Evolutionary conservation across 2,888 invertebrate species (phyloP), one percentile per base, ranked within the genome.

Genomic region (Cryptocephalus moraei): DNA sequence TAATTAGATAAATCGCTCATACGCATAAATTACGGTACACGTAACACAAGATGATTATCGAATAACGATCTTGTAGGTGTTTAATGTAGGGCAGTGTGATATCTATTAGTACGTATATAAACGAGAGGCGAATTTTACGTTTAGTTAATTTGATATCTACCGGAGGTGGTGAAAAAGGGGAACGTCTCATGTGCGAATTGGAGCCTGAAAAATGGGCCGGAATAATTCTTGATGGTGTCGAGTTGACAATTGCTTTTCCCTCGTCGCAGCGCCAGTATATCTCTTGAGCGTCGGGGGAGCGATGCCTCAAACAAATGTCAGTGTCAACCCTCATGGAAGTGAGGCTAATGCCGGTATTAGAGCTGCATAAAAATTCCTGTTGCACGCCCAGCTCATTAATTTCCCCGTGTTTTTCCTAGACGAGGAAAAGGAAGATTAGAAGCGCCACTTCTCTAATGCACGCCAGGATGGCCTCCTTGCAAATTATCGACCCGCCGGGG

Each of bases 221-320:
- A 56, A 68, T 69, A 67, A 69, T 60, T 68, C 64, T 59, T 61
- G 60, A 62, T 59, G 64, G 68, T 67, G 69, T 67, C 64, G 67
- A 67, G 65, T 68, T 67, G 69, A 68, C 69, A 68, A 69, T 68
- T 67, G 68, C 61, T 57, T 58, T 58, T 60, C 63, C 62, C 64
- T 22, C 22, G 22, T 22, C 22, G 22, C 22, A 2, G 22, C 22
- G 22, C 63, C 61, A 54, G 56, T 57, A 60, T 57, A 56, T 53
- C 51, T 46, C 34, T 39, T 43, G 50, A 49, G 58, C 58, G 63
- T 56, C 65, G 52, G 56, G 68, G 67, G 68, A 68, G 61, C 62
- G 53, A 66, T 68, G 58, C 56, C 62, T 68, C 67, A 66, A 62
- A 56, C 60, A 61, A 64, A 62, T 53, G 50, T 46, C 45, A 41